A percentile compares a stretch with the other conserved stretches of the same genome.
These are phyloP conservation scores for Seira musarum DNA, from an alignment of 2,888 invertebrate genomes.

Conservation along the genomic window DNA sequence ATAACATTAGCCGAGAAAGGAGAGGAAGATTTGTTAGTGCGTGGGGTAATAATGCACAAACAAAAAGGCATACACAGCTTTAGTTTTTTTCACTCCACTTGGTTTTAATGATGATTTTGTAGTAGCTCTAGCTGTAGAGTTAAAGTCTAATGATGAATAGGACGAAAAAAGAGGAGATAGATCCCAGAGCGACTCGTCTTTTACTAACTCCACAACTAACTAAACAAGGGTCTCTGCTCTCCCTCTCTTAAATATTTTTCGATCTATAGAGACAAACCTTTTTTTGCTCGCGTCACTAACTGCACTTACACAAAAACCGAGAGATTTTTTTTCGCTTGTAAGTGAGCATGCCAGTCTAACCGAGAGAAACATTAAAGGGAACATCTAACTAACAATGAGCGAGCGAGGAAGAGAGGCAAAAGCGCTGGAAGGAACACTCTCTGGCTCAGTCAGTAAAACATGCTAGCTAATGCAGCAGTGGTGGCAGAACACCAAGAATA, in stretches of 20 bases:
- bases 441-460: not conserved
- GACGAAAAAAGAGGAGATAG: no score
- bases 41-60: not conserved
- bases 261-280: slow-evolving; percentile 11
- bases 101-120: not conserved
- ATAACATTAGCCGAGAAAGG: no score
- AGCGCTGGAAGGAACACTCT: slow-evolving; percentile 5
- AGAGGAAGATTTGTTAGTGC: no score
- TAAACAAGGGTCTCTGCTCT: slow-evolving; percentile 46
- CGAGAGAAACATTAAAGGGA: slow-evolving; percentile 40
- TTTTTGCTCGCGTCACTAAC: slow-evolving; percentile 24
- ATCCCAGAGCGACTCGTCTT: no score
- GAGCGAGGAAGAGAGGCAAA: slow-evolving; percentile 12
- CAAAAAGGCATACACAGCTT: not conserved
- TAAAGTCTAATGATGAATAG: not conserved
- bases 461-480: not conserved
- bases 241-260: slow-evolving; percentile 7
- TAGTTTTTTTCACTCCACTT: not conserved
- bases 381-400: slow-evolving; percentile 24
- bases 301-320: slow-evolving; percentile 29
- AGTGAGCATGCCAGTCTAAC: slow-evolving; percentile 10
- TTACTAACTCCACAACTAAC: slow-evolving; percentile 37
- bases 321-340: not conserved
- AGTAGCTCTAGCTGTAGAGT: not conserved
- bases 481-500: not conserved